phyloP scores from a whole-genome alignment of 2,888 invertebrate genomes.

The Branchipolynoe longqiensis region DNA sequence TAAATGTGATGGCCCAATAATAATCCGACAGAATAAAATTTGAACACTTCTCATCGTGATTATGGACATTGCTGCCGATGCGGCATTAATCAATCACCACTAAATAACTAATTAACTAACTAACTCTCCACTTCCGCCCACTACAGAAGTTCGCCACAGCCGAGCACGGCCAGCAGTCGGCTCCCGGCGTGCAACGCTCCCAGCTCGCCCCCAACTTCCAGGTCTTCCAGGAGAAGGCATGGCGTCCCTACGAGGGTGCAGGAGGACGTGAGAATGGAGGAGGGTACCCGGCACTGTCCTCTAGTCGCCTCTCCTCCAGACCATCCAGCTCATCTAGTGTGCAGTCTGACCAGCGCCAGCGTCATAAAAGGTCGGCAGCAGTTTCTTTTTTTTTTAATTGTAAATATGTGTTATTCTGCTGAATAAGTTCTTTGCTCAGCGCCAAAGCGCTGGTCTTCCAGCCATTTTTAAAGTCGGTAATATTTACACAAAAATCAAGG shows the following conservation, averaged over 20 bases:
- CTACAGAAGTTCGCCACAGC: conserved; percentile 14
- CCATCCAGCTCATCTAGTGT: conserved; percentile 42
- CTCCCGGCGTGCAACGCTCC: conserved; percentile 70
- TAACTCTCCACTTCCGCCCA: neutral
- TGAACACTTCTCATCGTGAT: too few species aligned
- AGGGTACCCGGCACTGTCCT: neutral
- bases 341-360: conserved; percentile 7
- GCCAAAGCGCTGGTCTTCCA: too few species aligned
- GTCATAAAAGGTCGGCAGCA: conserved; percentile 4
- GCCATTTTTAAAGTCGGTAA: too few species aligned
- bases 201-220: conserved; percentile 74
- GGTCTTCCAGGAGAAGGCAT: conserved; percentile 74
- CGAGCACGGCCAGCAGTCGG: conserved; percentile 65
- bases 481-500: too few species aligned
- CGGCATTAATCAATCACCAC: too few species aligned
- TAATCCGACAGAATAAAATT: too few species aligned
- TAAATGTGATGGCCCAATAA: too few species aligned
- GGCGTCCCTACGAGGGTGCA: conserved; percentile 65
- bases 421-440: too few species aligned
- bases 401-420: neutral
- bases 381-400: neutral
- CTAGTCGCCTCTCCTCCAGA: conserved; percentile 28
- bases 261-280: neutral
- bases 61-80: too few species aligned
- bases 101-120: neutral